Evolutionary conservation across 2,888 invertebrate species (phyloP).

Genomic region (Rotaria magnacalcarata): DNA sequence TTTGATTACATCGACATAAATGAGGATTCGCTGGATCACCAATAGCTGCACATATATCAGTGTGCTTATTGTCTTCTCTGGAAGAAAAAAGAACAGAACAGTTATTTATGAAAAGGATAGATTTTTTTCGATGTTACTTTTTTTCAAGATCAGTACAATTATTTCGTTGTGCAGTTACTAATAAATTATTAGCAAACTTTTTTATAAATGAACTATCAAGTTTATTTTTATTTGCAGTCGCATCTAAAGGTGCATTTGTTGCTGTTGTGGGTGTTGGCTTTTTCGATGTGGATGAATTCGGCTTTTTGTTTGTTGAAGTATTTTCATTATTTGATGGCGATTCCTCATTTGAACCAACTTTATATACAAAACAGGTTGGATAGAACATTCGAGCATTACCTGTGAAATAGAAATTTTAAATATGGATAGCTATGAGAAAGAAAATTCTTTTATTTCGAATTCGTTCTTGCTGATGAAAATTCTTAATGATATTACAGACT

Average conservation of each 20-base stretch:
- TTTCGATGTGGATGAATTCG: background rate
- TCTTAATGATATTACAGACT: too few species aligned
- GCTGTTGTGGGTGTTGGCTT: background rate
- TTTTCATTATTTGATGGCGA: background rate
- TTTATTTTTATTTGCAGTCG: background rate
- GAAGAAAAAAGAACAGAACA: background rate
- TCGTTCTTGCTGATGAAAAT: too few species aligned
- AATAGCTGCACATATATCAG: background rate
- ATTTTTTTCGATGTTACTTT: background rate
- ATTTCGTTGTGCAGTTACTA: background rate
- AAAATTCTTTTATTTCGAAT: too few species aligned
- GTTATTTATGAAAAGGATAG: too few species aligned
- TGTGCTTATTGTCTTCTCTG: background rate
- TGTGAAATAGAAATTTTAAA: background rate
- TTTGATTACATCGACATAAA: background rate
- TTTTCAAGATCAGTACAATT: background rate
- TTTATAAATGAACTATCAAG: background rate
- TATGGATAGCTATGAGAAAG: too few species aligned
- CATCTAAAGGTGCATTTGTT: background rate
- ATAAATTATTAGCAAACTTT: background rate
- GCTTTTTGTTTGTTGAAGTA: background rate
- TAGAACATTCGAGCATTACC: slow-evolving; percentile 3
- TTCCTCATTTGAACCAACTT: background rate
- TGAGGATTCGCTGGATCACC: background rate
- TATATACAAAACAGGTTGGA: slow-evolving; percentile 25